A percentile compares a stretch with the other conserved stretches of the same genome.
These are phyloP conservation scores for Diprion similis DNA, from an alignment of 1,140 invertebrate genomes.

Conservation along the genomic window DNA sequence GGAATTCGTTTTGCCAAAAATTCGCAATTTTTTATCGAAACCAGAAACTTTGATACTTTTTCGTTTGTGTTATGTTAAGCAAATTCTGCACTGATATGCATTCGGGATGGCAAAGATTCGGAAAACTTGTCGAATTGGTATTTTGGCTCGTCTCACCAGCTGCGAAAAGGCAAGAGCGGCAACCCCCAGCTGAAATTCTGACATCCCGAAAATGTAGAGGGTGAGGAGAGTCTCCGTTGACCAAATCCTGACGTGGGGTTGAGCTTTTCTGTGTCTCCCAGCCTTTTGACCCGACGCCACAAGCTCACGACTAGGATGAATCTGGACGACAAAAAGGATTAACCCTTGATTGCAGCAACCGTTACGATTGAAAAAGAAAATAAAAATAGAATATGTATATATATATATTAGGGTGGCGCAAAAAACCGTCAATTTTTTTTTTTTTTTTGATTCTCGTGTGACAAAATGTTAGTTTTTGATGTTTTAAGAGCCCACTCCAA, in stretches of 20 bases:
- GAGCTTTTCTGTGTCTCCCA: slow-evolving; percentile 79
- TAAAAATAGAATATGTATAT: too few relatives aligned
- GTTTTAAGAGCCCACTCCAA: too few relatives aligned
- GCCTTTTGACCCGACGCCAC: slow-evolving; percentile 90
- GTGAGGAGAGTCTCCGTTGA: slow-evolving; percentile 91
- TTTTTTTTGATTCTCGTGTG: too few relatives aligned
- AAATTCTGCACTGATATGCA: not conserved
- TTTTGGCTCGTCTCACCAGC: slow-evolving; percentile 63
- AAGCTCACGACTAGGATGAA: slow-evolving; percentile 89
- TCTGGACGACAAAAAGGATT: slow-evolving; percentile 50
- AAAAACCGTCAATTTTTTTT: too few relatives aligned
- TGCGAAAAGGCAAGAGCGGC: slow-evolving; percentile 91
- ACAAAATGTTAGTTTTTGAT: too few relatives aligned
- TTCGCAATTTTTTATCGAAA: too few relatives aligned
- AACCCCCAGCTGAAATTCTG: slow-evolving; percentile 89
- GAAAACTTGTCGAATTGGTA: too few relatives aligned
- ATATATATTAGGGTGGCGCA: too few relatives aligned
- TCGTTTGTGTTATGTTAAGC: not conserved
- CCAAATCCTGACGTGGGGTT: slow-evolving; percentile 95
- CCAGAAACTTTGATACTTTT: too few relatives aligned
- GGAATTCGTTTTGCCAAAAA: not conserved
- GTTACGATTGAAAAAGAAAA: slow-evolving; percentile 22
- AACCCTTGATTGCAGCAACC: too few relatives aligned
- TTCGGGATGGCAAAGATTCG: not conserved
- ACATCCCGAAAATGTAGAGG: slow-evolving; percentile 90